phyloP scores from a whole-genome alignment of 2,113 vertebrate species.

The Pterocles orientalis region DNA sequence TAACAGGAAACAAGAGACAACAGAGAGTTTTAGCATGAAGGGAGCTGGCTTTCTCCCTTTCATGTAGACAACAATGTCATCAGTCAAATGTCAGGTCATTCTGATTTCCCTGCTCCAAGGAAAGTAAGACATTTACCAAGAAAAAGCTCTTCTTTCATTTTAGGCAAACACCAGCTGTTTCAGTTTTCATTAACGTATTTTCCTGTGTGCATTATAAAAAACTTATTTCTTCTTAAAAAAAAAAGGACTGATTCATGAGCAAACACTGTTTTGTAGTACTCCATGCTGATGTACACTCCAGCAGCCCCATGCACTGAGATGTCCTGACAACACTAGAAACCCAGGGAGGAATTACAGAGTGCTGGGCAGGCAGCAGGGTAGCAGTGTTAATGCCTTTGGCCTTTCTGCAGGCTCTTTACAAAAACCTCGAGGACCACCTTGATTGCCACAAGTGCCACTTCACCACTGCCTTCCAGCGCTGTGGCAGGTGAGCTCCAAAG shows the following conservation, averaged over 20 bases:
- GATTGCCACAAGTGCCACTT: neutral
- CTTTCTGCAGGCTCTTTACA: neutral
- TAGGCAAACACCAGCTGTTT: neutral
- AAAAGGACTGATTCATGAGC: too few relatives aligned
- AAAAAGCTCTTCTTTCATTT: neutral
- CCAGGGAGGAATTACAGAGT: neutral
- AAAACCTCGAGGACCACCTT: neutral
- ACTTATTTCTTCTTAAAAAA: accelerated
- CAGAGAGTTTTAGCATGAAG: neutral
- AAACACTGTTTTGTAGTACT: neutral
- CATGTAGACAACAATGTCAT: neutral
- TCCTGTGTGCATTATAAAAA: neutral
- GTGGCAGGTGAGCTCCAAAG: neutral
- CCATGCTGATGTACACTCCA: neutral
- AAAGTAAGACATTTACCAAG: neutral
- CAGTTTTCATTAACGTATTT: neutral
- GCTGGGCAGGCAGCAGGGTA: neutral
- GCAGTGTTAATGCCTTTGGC: accelerated
- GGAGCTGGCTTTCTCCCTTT: neutral
- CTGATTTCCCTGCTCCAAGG: neutral
- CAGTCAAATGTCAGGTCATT: neutral
- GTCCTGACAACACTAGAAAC: neutral
- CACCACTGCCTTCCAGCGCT: neutral
- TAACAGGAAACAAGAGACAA: neutral
- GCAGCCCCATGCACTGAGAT: neutral